Percentiles rank a stretch among this genome's conserved stretches.
These are phyloP conservation scores for Channallabes apus DNA, from an alignment of 2,797 vertebrate species.

Conservation along the genomic window DNA sequence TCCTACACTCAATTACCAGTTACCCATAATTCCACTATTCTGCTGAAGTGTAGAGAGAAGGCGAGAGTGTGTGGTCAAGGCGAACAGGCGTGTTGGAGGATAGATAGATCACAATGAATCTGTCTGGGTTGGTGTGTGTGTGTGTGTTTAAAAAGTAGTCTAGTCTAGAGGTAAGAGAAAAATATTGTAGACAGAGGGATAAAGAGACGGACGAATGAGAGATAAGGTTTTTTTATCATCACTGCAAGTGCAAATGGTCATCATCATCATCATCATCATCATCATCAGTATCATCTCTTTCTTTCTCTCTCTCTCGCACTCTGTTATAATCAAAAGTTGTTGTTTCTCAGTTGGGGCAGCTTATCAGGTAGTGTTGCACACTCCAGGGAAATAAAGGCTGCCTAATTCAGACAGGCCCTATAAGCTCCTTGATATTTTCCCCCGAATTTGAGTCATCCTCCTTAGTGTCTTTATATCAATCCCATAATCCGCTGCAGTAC, in stretches of 20 bases:
- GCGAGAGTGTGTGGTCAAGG: constrained; percentile 20
- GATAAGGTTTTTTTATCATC: constrained; percentile 19
- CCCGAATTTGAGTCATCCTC: not conserved
- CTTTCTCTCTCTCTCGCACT: not conserved
- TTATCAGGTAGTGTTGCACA: not conserved
- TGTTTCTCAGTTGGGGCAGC: not conserved
- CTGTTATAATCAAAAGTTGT: constrained; percentile 5
- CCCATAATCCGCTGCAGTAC: not conserved
- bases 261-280: not conserved
- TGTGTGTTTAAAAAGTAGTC: constrained; percentile 12
- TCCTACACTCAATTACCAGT: constrained; percentile 21
- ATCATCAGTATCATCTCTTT: too few relatives aligned
- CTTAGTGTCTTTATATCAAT: not conserved
- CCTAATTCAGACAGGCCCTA: not conserved
- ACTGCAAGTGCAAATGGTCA: constrained; percentile 12
- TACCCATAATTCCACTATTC: constrained; percentile 35
- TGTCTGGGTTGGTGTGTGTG: not conserved
- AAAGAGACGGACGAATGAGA: constrained; percentile 40
- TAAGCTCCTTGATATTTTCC: not conserved
- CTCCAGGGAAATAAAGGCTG: not conserved
- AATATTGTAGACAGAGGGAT: constrained; percentile 44
- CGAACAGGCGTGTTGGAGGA: not conserved
- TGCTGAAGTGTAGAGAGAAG: not conserved
- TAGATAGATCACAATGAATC: constrained; percentile 9
- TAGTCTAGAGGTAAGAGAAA: constrained; percentile 11